Conservation (phyloP, 64 coral and sea anemone species). For the Astreopora myriophthalma region DNA sequence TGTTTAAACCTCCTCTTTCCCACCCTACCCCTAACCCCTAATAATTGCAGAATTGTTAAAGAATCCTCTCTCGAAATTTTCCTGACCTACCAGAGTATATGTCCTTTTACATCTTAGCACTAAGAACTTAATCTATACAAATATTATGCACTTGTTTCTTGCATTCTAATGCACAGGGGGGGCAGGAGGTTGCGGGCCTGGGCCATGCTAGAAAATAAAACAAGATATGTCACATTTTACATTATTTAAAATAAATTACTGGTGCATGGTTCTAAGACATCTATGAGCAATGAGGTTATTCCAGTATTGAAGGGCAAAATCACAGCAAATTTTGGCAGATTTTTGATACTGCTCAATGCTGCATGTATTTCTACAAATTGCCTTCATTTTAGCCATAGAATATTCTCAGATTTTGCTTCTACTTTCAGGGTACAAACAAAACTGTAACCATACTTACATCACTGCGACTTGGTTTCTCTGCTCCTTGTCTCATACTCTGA, state of each 20-base stretch:
- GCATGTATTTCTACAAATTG: too few relatives aligned
- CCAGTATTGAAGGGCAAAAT: not conserved
- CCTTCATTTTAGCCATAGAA: too few relatives aligned
- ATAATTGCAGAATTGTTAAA: not conserved
- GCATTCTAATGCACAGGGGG: constrained; percentile 48
- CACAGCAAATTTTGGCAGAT: too few relatives aligned
- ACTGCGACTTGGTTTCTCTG: constrained; percentile 74
- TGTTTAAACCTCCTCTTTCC: not conserved
- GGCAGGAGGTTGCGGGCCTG: constrained; percentile 47
- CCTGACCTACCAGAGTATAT: not conserved
- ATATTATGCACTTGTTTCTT: not conserved
- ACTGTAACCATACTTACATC: too few relatives aligned
- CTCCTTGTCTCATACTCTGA: constrained; percentile 79
- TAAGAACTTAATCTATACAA: not conserved
- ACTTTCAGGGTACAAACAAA: too few relatives aligned
- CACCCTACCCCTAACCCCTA: not conserved
- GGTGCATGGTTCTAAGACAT: too few relatives aligned
- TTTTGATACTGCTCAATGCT: too few relatives aligned
- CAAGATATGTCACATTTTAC: too few relatives aligned
- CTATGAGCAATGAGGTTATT: too few relatives aligned
- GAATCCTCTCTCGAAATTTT: not conserved
- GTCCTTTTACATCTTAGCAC: not conserved
- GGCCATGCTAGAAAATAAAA: constrained; percentile 21
- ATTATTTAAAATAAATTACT: too few relatives aligned
- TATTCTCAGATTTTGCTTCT: too few relatives aligned